Evolutionary conservation across 1,140 invertebrate genomes (phyloP).

Genomic region (Tetraneura akinire): DNA sequence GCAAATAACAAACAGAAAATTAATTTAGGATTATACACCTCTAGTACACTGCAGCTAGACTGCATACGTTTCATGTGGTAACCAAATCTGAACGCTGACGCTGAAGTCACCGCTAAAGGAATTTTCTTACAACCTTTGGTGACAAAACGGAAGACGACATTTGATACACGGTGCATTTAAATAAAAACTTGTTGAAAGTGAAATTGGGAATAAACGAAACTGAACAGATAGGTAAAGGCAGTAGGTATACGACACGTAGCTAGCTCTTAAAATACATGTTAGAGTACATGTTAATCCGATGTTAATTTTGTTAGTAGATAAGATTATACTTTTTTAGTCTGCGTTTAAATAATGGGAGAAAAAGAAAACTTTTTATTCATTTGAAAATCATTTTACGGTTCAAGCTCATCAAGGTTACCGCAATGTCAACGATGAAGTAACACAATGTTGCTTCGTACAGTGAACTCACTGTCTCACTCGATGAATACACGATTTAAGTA

Average conservation of each 20-base stretch:
- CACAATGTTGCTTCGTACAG: too few species aligned
- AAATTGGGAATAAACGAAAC: background rate
- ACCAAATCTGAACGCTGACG: background rate
- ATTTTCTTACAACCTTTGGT: background rate
- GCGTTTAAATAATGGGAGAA: too few species aligned
- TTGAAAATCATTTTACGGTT: background rate
- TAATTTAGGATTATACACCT: constrained; percentile 2
- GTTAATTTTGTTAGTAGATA: too few species aligned
- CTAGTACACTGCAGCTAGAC: background rate
- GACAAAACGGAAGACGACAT: background rate
- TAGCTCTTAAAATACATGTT: too few species aligned
- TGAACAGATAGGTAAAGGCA: background rate
- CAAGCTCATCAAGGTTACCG: constrained; percentile 7
- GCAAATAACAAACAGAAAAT: background rate
- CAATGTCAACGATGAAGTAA: constrained; percentile 3
- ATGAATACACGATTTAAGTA: too few species aligned
- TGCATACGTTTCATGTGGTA: background rate
- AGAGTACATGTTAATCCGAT: too few species aligned
- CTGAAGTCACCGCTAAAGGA: background rate
- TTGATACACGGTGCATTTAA: constrained; percentile 1
- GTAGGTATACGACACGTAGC: background rate
- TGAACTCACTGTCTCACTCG: too few species aligned
- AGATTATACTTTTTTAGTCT: background rate
- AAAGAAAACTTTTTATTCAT: background rate
- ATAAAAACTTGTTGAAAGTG: background rate